Conservation (phyloP, 2,797 vertebrate genomes). For the Scyliorhinus canicula region DNA sequence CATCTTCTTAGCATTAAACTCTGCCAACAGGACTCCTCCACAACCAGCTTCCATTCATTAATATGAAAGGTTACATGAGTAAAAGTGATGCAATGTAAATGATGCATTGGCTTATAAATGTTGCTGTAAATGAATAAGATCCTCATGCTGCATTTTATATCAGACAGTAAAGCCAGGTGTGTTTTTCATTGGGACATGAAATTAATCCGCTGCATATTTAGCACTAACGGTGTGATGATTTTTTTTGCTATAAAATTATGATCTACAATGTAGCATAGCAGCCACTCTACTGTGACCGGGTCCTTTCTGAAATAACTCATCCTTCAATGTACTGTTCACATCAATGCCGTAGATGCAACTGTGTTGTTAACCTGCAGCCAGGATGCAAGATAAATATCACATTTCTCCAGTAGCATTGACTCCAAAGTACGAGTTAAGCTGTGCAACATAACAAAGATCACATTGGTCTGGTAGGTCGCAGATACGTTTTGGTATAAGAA, state of each 20-base stretch:
- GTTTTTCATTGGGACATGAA: neutral
- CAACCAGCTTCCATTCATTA: too few species aligned
- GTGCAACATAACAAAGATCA: neutral
- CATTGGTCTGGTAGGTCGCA: neutral
- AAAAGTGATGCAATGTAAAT: too few species aligned
- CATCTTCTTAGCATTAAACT: too few species aligned
- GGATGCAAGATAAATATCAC: neutral
- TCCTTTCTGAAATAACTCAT: neutral
- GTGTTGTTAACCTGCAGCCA: neutral
- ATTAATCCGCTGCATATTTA: neutral
- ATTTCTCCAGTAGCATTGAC: neutral
- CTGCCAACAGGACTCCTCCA: too few species aligned
- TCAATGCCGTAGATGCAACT: neutral
- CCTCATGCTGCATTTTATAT: neutral
- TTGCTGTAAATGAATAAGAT: neutral
- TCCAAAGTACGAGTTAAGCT: neutral
- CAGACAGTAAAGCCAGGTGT: neutral
- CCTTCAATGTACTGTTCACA: neutral
- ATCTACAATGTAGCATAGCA: neutral
- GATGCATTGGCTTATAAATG: too few species aligned
- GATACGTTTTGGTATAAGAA: neutral
- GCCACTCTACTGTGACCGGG: neutral
- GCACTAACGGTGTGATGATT: neutral
- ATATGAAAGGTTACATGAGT: too few species aligned
- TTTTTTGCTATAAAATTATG: neutral